Evolutionary conservation across 2,888 invertebrate species (phyloP).

Genomic region (Drosophila robusta): DNA sequence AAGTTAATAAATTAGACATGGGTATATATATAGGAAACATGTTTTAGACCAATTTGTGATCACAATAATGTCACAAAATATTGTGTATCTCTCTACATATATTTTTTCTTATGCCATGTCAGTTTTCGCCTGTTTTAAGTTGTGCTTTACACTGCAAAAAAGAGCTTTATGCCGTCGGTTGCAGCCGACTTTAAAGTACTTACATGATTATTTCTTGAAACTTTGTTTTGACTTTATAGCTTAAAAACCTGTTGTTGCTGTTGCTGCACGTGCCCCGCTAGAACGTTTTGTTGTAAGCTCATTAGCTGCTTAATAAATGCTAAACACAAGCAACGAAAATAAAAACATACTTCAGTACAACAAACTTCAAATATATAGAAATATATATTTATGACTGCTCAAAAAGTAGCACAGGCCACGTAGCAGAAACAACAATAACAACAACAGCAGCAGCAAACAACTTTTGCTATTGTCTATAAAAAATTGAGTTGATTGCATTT

Average conservation of each 20-base stretch:
- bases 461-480: constrained; percentile 27
- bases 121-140: too few species aligned
- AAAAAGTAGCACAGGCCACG: constrained; percentile 24
- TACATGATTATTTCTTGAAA: too few species aligned
- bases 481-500: constrained; percentile 45
- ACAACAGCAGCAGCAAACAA: background rate
- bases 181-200: too few species aligned
- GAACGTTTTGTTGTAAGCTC: constrained; percentile 36
- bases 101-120: too few species aligned
- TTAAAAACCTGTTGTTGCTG: background rate
- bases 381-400: constrained; percentile 28
- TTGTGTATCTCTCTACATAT: too few species aligned
- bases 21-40: too few species aligned
- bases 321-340: constrained; percentile 22
- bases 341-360: constrained; percentile 1
- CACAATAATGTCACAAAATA: too few species aligned
- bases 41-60: too few species aligned
- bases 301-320: constrained; percentile 48
- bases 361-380: constrained; percentile 17
- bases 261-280: constrained; percentile 22
- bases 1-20: too few species aligned
- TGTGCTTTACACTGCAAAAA: too few species aligned
- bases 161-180: too few species aligned
- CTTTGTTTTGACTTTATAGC: background rate
- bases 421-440: background rate